Evolutionary conservation across 1,140 invertebrate species (phyloP).

Genomic region (Leguminivora glycinivorella): DNA sequence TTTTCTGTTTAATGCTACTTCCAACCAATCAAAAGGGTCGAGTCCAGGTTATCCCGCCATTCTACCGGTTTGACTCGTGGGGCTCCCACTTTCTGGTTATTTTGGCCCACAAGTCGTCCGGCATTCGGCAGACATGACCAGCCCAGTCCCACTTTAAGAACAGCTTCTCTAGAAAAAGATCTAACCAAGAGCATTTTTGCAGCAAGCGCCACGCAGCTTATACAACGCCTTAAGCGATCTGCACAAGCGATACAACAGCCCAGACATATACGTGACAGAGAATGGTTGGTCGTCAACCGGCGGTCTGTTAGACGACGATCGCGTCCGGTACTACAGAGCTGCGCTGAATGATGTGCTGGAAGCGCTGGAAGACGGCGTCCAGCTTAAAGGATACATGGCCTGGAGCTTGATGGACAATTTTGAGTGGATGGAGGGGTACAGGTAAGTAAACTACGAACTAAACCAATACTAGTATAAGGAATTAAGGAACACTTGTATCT

Average conservation of each 20-base stretch:
- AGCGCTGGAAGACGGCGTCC: slow-evolving; percentile 84
- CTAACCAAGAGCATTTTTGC: neutral
- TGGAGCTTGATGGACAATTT: slow-evolving; percentile 64
- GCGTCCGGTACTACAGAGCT: slow-evolving; percentile 51
- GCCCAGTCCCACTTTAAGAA: too few species aligned
- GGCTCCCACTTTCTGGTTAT: too few species aligned
- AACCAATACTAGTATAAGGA: too few species aligned
- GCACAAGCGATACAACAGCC: slow-evolving; percentile 76
- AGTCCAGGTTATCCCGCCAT: too few species aligned
- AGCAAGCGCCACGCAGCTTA: slow-evolving; percentile 36
- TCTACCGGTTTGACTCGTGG: too few species aligned
- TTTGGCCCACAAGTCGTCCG: too few species aligned
- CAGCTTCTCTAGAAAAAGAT: neutral
- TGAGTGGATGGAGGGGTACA: slow-evolving; percentile 81
- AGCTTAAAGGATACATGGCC: slow-evolving; percentile 71
- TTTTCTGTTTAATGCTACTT: too few species aligned
- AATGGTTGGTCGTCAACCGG: slow-evolving; percentile 77
- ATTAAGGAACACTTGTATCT: too few species aligned
- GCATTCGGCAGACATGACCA: too few species aligned
- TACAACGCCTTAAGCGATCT: slow-evolving; percentile 66
- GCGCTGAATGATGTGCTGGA: slow-evolving; percentile 81
- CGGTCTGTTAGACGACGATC: slow-evolving; percentile 75
- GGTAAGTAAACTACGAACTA: slow-evolving; percentile 79
- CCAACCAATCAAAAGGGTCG: too few species aligned
- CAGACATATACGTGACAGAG: slow-evolving; percentile 80